Percentiles rank a stretch among this genome's conserved stretches.
Conservation (phyloP, 2,797 vertebrate genomes). For the Pseudochirops cupreus region DNA sequence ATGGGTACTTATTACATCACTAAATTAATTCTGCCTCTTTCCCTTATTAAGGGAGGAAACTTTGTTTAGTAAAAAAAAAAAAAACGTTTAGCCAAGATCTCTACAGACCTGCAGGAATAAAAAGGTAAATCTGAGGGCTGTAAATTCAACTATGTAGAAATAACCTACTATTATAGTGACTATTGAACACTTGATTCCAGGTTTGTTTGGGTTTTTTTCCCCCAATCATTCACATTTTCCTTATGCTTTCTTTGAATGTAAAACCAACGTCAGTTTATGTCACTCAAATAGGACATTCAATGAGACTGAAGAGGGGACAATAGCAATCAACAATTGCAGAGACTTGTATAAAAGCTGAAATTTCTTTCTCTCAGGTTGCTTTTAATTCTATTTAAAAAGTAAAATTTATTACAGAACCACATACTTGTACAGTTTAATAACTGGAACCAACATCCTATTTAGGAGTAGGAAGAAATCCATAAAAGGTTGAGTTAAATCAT, state of each 20-base stretch:
- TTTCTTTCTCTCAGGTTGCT: not conserved
- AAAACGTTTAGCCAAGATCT: not conserved
- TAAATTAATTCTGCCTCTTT: not conserved
- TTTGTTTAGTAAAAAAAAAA: not conserved
- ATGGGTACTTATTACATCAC: slow-evolving; percentile 13
- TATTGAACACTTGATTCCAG: slow-evolving; percentile 7
- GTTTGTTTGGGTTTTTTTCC: not conserved
- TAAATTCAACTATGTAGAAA: not conserved
- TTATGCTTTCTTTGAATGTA: not conserved
- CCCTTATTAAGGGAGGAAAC: not conserved
- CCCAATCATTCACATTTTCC: slow-evolving; percentile 1
- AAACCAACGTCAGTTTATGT: slow-evolving; percentile 3
- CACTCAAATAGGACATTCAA: not conserved
- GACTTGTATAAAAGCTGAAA: slow-evolving; percentile 3
- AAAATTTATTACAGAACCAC: not conserved
- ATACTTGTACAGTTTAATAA: slow-evolving; percentile 14
- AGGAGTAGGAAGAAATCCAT: slow-evolving; percentile 22
- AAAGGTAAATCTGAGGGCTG: not conserved
- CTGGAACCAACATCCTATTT: slow-evolving; percentile 7
- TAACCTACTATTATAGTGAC: not conserved
- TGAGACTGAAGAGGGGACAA: slow-evolving; percentile 34
- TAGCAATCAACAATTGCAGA: slow-evolving; percentile 3
- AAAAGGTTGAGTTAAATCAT: not conserved
- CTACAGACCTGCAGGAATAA: not conserved
- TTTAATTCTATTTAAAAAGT: slow-evolving; percentile 15